phyloP scores from a whole-genome alignment of 2,113 vertebrate genomes.

The Dromaius novaehollandiae region DNA sequence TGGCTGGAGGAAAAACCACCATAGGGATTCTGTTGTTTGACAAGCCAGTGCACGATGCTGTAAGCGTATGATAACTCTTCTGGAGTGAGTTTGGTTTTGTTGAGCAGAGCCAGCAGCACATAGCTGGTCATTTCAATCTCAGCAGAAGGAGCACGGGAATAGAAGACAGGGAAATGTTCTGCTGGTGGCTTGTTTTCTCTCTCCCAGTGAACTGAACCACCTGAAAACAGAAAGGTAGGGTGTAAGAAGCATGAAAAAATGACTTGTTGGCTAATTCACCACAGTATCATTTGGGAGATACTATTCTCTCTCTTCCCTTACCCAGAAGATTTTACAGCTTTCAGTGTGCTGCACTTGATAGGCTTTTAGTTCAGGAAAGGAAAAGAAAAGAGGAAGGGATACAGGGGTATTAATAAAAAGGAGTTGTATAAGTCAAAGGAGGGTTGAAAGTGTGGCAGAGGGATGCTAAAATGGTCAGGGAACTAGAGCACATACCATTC shows the following conservation, averaged over 20 bases:
- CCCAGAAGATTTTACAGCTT: neutral
- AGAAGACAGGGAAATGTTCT: slow-evolving; percentile 19
- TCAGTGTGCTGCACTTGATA: neutral
- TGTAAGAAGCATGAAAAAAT: neutral
- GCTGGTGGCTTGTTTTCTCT: slow-evolving; percentile 30
- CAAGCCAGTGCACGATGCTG: slow-evolving; percentile 83
- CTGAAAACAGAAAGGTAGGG: slow-evolving; percentile 41
- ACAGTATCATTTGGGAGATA: neutral
- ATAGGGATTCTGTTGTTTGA: slow-evolving; percentile 81
- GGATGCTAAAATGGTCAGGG: neutral
- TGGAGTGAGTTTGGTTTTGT: neutral
- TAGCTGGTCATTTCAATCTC: slow-evolving; percentile 83
- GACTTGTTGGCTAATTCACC: neutral
- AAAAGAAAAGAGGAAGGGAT: neutral
- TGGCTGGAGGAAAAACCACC: slow-evolving; percentile 90
- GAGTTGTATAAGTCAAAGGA: neutral
- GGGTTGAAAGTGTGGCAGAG: neutral
- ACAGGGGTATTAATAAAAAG: neutral
- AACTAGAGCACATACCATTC: neutral
- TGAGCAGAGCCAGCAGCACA: slow-evolving; percentile 77
- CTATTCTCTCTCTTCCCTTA: neutral
- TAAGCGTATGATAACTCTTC: slow-evolving; percentile 72
- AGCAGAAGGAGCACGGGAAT: slow-evolving; percentile 48
- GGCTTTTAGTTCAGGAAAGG: neutral
- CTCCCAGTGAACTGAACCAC: slow-evolving; percentile 65